Conservation (phyloP, 2,113 vertebrate species). For the Sebastes fasciatus region DNA sequence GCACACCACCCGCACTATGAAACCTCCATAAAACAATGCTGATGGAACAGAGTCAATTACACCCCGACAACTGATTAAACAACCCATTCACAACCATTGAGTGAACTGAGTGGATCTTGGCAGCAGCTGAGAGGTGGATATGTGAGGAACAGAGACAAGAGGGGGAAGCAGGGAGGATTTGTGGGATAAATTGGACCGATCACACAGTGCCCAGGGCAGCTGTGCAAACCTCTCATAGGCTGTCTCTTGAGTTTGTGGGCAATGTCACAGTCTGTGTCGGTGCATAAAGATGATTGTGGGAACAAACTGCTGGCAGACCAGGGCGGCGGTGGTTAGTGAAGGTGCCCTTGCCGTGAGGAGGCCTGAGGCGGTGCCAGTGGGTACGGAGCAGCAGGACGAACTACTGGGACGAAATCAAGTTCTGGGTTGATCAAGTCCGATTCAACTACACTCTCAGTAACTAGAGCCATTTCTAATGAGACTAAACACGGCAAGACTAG, state of each 20-base stretch:
- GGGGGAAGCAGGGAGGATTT: conserved; percentile 42
- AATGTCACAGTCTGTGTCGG: conserved; percentile 49
- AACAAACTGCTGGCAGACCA: conserved; percentile 60
- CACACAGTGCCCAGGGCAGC: conserved; percentile 53
- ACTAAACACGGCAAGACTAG: background rate
- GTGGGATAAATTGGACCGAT: conserved; percentile 55
- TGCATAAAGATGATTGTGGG: conserved; percentile 51
- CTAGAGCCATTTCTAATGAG: background rate
- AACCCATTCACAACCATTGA: conserved; percentile 25
- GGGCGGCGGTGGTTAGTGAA: conserved; percentile 43
- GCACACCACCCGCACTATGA: background rate
- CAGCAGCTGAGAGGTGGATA: conserved; percentile 41
- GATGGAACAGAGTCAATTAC: conserved; percentile 14
- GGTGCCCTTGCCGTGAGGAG: conserved; percentile 68
- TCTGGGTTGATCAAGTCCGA: conserved; percentile 38
- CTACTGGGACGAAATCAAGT: conserved; percentile 29
- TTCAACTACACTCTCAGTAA: background rate
- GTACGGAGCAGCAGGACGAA: conserved; percentile 46
- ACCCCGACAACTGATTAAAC: conserved; percentile 25
- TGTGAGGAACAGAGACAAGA: conserved; percentile 42
- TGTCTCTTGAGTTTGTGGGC: conserved; percentile 45
- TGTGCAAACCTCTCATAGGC: conserved; percentile 63
- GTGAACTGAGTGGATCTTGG: conserved; percentile 37
- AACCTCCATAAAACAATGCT: background rate
- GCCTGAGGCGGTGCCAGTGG: conserved; percentile 50